Evolutionary conservation across 2,113 vertebrate species (phyloP), one percentile per base, ranked within the genome.

Genomic region (Poecile atricapillus): DNA sequence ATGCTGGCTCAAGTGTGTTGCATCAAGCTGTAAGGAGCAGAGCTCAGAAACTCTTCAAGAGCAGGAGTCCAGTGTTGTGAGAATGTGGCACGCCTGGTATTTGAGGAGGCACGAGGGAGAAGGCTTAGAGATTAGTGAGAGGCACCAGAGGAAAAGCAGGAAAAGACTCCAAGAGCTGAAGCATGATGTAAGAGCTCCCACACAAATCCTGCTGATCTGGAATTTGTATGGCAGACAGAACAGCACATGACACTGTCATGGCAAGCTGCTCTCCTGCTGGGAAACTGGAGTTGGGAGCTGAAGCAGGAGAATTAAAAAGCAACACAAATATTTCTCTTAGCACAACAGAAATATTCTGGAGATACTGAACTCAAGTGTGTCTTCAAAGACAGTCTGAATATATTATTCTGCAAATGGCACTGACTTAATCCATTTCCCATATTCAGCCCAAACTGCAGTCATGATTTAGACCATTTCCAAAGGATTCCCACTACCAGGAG

Each of bases 211-310:
- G 15, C 21, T 75, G 33, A 23, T 80, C 5, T 44, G 55, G 55
- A 88, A 16, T 70, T 77, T 41, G 9, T 15, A 4, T 5, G 27
- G 43, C 41, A 85, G 46, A 41, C n/a, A 90, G 53, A 73, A 65
- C 4, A 44, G n/a, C 35, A 58, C 6, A 4, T 5, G 52, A 22
- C 11, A 33, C 9, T 20, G 11, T 4, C 1, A 2, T 19, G 28
- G 35, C 28, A 63, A 59, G n/a, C 7, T 65, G 31, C 22, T 65
- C 8, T 21, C 18, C 39, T 67, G 13, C 56, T 81, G 68, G 53
- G 24, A 73, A 62, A 22, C n/a, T 60, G 43, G 25, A 77, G 21
- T 0, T 88, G 41, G 28, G 41, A 93, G 13, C 10, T 21, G 24
- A 76, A 69, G 21, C 3, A 56, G 11, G 9, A 49, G 46, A 55